phyloP scores from a whole-genome alignment of 1,140 invertebrate species.

The Magallana gigas region DNA sequence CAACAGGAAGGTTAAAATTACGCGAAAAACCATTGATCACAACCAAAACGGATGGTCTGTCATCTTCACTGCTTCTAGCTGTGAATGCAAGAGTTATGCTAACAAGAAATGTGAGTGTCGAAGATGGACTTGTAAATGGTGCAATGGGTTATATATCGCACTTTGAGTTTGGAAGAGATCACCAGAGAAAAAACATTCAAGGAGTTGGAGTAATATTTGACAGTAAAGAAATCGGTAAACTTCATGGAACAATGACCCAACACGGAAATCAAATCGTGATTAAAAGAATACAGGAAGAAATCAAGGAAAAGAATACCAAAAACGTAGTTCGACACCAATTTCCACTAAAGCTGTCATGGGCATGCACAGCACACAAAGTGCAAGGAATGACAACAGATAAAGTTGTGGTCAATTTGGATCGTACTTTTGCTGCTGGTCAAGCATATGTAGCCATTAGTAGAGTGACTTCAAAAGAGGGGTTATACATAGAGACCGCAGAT shows the following conservation, averaged over 20 bases:
- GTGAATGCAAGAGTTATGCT: constrained; percentile 32
- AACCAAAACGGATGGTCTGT: not conserved
- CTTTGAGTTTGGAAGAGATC: not conserved
- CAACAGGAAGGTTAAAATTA: constrained; percentile 3
- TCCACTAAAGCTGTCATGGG: too few relatives aligned
- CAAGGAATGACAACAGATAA: constrained; percentile 37
- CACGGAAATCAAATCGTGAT: constrained; percentile 24
- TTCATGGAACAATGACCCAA: not conserved
- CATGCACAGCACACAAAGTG: not conserved
- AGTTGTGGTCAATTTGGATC: constrained; percentile 39
- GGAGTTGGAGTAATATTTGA: constrained; percentile 35
- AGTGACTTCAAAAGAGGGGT: constrained; percentile 28
- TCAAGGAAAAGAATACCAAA: not conserved
- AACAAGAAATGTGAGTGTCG: constrained; percentile 34
- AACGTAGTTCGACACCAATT: not conserved
- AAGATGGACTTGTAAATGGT: constrained; percentile 46
- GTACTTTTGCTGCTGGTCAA: constrained; percentile 35
- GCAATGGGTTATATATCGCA: constrained; percentile 13
- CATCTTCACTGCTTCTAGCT: not conserved
- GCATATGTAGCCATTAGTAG: constrained; percentile 46
- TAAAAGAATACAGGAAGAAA: constrained; percentile 7
- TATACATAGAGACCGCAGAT: not conserved
- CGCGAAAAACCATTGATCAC: not conserved
- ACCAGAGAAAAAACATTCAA: not conserved
- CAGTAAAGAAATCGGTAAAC: constrained; percentile 19